Evolutionary conservation across 2,113 vertebrate genomes (phyloP), one percentile per base, ranked within the genome.

Genomic region (Aspidoscelis tigris): DNA sequence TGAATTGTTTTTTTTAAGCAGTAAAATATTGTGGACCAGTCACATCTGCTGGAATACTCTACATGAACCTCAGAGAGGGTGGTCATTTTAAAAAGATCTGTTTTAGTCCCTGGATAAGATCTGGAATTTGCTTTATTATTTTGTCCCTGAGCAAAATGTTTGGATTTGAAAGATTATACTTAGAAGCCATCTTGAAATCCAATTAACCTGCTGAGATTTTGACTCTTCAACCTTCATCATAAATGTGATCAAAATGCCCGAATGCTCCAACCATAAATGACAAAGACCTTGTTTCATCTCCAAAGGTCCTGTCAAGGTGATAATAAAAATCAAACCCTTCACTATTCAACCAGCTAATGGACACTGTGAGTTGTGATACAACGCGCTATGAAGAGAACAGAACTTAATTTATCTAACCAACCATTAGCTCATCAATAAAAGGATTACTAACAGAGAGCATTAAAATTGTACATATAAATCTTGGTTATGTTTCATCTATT

Each of bases 391-490:
- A 91, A 92, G 55, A 2, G 86, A 80, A 87, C 53, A 88, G 89
- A 85, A 2, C 78, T 80, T 92, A 91, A 94, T 94, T 92, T 87
- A 90, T 92, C 89, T 91, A 88, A 39, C 43, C 92, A 78, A 41
- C 65, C 79, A 85, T 92, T 94, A 92, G 87, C 84, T 93, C 89
- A 93, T 89, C 87, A 93, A 91, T 92, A 93, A 94, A 91, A 87
- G 47, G 41, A 55, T 90, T 92, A 92, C 87, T 74, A 93, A 33
- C 79, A 89, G 74, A 90, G 87, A 94, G 71, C 87, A 53, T 88
- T 91, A 93, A 93, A 94, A 91, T 43, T 88, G 8, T 91, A 76
- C 82, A 75, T 89, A 90, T 94, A 95, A 93, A 94, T 95, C 88
- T 92, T 84, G 26, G 82, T 86, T 91, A 91, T 87, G 65, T 50